Conservation (phyloP, 2,113 vertebrate genomes). For the Lampris incognitus region DNA sequence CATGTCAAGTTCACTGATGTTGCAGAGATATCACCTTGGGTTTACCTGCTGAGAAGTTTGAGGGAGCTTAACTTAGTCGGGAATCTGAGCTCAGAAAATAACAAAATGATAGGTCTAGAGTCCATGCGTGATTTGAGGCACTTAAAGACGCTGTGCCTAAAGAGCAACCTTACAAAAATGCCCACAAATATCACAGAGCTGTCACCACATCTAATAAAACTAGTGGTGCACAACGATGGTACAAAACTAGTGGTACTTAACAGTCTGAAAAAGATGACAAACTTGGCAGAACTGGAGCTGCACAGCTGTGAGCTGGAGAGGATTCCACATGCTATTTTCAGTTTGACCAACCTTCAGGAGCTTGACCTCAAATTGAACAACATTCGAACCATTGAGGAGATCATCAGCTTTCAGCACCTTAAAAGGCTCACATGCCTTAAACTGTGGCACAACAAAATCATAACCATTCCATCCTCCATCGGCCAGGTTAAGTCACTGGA, state of each 20-base stretch:
- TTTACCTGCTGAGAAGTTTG: constrained; percentile 94
- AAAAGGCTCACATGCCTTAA: constrained; percentile 96
- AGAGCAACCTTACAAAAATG: constrained; percentile 97
- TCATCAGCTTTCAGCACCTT: constrained; percentile 96
- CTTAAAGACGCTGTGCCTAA: constrained; percentile 91
- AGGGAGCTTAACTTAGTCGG: constrained; percentile 92
- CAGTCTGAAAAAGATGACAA: constrained; percentile 98
- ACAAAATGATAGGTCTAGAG: constrained; percentile 97
- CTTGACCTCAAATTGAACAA: constrained; percentile 95
- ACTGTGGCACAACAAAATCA: constrained; percentile 98
- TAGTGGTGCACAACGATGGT: constrained; percentile 97
- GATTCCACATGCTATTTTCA: constrained; percentile 97
- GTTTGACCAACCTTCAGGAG: constrained; percentile 94
- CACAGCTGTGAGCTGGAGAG: constrained; percentile 95
- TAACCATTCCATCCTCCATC: constrained; percentile 91
- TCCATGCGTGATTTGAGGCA: constrained; percentile 93
- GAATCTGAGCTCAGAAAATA: constrained; percentile 96
- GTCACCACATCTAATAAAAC: constrained; percentile 91
- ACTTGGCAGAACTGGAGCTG: constrained; percentile 91
- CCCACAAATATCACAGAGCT: constrained; percentile 96
- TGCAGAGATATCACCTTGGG: constrained; percentile 95
- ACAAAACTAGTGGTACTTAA: constrained; percentile 94
- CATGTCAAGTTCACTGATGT: constrained; percentile 98
- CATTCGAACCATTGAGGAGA: constrained; percentile 96
- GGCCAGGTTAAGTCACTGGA: constrained; percentile 93